phyloP scores from a whole-genome alignment of 2,888 invertebrate species.

The Leucania comma region DNA sequence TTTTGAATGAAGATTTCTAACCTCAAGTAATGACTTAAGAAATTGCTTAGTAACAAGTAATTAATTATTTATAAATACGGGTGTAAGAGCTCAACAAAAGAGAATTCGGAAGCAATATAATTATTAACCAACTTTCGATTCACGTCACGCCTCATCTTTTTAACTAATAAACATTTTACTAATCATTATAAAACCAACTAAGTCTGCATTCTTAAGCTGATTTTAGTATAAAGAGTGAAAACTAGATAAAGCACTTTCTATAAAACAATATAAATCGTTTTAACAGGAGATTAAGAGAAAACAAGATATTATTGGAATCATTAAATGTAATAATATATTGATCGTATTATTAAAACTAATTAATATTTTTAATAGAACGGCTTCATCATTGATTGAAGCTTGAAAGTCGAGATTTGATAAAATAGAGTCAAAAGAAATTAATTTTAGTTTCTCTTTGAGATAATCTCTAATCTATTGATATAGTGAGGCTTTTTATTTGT shows the following conservation, averaged over 20 bases:
- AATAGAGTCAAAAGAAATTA: not conserved
- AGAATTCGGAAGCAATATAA: too few species aligned
- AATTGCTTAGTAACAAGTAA: too few species aligned
- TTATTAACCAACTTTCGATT: not conserved
- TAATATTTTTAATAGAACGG: conserved; percentile 1
- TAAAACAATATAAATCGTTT: conserved; percentile 1
- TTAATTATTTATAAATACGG: too few species aligned
- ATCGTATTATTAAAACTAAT: not conserved
- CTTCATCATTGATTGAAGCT: not conserved
- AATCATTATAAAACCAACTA: conserved; percentile 13
- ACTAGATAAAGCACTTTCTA: conserved; percentile 22
- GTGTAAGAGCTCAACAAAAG: too few species aligned
- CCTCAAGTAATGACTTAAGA: too few species aligned
- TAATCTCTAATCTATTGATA: not conserved
- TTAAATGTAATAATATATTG: conserved; percentile 20
- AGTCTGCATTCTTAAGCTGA: not conserved
- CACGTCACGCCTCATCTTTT: not conserved
- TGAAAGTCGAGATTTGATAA: not conserved
- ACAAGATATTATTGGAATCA: conserved; percentile 1
- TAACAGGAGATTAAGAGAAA: conserved; percentile 36
- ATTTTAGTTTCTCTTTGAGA: not conserved
- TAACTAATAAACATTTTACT: not conserved
- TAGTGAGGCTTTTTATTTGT: not conserved
- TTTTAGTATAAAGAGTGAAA: conserved; percentile 11
- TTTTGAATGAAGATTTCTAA: too few species aligned